phyloP scores from a whole-genome alignment of 2,797 vertebrate species.

The Morelia viridis region DNA sequence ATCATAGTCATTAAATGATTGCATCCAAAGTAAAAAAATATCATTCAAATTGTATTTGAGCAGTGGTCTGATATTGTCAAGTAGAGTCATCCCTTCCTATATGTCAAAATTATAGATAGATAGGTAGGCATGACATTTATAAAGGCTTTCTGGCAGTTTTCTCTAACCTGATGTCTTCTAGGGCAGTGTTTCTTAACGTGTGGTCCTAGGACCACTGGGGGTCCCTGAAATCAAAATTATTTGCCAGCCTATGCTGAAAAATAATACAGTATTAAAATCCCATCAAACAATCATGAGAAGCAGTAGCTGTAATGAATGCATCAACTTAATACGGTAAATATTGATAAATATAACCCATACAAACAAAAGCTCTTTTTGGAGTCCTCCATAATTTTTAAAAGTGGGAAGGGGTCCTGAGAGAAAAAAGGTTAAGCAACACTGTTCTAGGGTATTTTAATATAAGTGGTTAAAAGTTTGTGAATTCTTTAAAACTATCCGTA shows the following conservation, averaged over 20 bases:
- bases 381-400: not conserved
- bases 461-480: not conserved
- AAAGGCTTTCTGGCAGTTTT: not conserved
- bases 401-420: not conserved
- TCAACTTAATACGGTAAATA: not conserved
- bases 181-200: not conserved
- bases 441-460: not conserved
- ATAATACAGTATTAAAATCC: not conserved
- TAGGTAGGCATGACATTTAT: not conserved
- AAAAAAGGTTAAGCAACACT: not conserved
- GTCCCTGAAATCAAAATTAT: not conserved
- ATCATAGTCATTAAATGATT: constrained; percentile 16
- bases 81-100: not conserved
- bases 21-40: not conserved
- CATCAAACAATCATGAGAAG: not conserved
- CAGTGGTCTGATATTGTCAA: not conserved
- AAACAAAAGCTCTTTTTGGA: not conserved
- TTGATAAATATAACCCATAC: not conserved
- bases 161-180: not conserved
- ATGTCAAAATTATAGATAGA: not conserved
- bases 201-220: too few species aligned
- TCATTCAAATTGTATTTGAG: not conserved
- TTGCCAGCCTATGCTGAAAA: not conserved
- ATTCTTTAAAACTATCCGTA: not conserved
- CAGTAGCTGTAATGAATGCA: not conserved